These are phyloP conservation scores for Spodoptera litura DNA, from an alignment of 1,140 invertebrate species.

Conservation along the genomic window DNA sequence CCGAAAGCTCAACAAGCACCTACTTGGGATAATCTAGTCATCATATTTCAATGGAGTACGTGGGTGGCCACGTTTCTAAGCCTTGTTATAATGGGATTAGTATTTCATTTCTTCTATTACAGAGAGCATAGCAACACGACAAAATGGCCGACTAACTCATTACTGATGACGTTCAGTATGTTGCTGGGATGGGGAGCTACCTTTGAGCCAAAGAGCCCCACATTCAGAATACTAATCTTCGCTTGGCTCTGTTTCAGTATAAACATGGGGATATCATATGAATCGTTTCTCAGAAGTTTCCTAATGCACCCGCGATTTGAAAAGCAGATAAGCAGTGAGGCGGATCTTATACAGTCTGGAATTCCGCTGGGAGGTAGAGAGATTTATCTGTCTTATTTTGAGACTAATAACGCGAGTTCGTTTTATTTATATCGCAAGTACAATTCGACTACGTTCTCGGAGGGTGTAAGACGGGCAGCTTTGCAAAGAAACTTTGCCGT, in stretches of 20 bases:
- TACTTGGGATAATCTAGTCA: conserved; percentile 82
- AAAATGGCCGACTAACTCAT: conserved; percentile 82
- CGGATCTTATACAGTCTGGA: conserved; percentile 77
- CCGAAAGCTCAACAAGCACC: conserved; percentile 74
- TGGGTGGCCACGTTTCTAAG: conserved; percentile 78
- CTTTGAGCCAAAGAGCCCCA: conserved; percentile 76
- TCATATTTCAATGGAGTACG: conserved; percentile 83
- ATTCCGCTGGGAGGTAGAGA: conserved; percentile 80
- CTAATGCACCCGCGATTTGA: conserved; percentile 83
- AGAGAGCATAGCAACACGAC: conserved; percentile 73
- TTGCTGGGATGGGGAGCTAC: conserved; percentile 80
- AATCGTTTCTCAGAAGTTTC: conserved; percentile 83
- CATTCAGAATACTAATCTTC: conserved; percentile 81
- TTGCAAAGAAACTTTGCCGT: conserved; percentile 77
- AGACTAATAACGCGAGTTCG: conserved; percentile 77
- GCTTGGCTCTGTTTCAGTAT: conserved; percentile 83
- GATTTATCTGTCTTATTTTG: conserved; percentile 82
- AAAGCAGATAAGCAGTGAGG: conserved; percentile 80
- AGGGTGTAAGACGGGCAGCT: conserved; percentile 76
- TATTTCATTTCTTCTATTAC: conserved; percentile 80
- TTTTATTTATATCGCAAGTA: conserved; percentile 83
- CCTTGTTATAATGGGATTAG: conserved; percentile 72
- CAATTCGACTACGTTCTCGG: conserved; percentile 74
- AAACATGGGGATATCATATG: conserved; percentile 84
- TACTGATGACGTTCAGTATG: conserved; percentile 84